Evolutionary conservation across 2,113 vertebrate genomes (phyloP), one percentile per base, ranked within the genome.

Genomic region (Channa maculata): DNA sequence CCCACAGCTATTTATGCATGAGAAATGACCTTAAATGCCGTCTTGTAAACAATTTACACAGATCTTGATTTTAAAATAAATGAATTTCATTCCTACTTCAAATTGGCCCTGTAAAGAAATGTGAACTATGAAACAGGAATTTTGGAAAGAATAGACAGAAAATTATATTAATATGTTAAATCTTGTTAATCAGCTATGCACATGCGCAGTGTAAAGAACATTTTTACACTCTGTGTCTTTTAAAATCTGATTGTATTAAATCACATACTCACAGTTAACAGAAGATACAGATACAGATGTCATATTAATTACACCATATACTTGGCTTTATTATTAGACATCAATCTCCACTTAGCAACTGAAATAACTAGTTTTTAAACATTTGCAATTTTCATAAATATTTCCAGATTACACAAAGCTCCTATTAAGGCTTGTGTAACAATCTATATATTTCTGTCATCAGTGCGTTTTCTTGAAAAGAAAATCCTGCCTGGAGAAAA

Each of bases 361-460:
- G 39, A 41, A 5, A 4, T 41, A 5, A 41, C 1, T 7, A 24
- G 24, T 24, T 24, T 24, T 24, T 24, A 41, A 7, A 5, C 75
- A 83, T 79, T 84, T 80, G 46, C 62, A 50, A 78, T 80, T 75
- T 33, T n/a, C 4, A 57, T n/a, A 63, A 75, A 81, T 75, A 68
- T 89, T 85, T 88, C 43, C 73, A 65, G 74, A 70, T 79, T 46
- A 83, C 53, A 58, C 67, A 72, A 82, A 80, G 55, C 68, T 63
- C 58, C 45, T 62, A 12, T 86, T 78, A 45, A 76, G 49, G 78
- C 57, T 74, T 80, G 34, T 67, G 24, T 57, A 57, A 79, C 63
- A 5, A n/a, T 50, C 48, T 75, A 49, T 55, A 54, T 71, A 52
- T 73, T 74, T 68, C 65, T 33, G 49, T 52, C 41, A n/a, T 15